phyloP scores from a whole-genome alignment of 2,113 vertebrate genomes.

The Clarias magur region DNA sequence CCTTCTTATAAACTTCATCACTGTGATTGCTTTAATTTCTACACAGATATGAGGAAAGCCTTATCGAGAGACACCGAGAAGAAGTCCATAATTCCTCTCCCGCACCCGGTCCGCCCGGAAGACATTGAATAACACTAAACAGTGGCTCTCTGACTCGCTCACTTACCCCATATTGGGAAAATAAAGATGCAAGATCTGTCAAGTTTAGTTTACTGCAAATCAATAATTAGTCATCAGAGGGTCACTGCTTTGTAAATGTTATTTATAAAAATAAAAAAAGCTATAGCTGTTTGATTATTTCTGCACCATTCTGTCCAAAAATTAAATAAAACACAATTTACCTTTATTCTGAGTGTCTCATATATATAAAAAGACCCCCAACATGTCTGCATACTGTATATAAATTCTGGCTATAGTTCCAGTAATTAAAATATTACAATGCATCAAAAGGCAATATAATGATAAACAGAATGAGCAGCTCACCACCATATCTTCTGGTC shows the following conservation, averaged over 20 bases:
- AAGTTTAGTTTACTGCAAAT: neutral
- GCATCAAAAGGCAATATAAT: no score
- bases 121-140: slow-evolving; percentile 87
- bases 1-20: no score
- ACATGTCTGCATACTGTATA: no score
- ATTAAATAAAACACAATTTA: neutral
- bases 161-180: slow-evolving; percentile 31
- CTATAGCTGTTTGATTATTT: neutral
- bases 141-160: slow-evolving; percentile 70
- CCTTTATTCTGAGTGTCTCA: neutral
- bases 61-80: slow-evolving; percentile 92
- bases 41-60: slow-evolving; percentile 93
- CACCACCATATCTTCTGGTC: no score
- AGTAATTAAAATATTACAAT: no score
- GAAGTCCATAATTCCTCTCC: slow-evolving; percentile 93
- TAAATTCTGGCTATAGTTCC: no score
- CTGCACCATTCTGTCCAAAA: neutral
- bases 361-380: no score
- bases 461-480: no score
- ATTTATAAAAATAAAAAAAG: slow-evolving; percentile 1
- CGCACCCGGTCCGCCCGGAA: slow-evolving; percentile 93
- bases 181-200: neutral
- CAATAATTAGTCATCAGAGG: slow-evolving; percentile 6
- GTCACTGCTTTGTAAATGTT: slow-evolving; percentile 38
- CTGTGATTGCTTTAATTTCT: neutral